phyloP scores from a whole-genome alignment of 1,140 invertebrate species.

The Pseudobourletiella spinata region DNA sequence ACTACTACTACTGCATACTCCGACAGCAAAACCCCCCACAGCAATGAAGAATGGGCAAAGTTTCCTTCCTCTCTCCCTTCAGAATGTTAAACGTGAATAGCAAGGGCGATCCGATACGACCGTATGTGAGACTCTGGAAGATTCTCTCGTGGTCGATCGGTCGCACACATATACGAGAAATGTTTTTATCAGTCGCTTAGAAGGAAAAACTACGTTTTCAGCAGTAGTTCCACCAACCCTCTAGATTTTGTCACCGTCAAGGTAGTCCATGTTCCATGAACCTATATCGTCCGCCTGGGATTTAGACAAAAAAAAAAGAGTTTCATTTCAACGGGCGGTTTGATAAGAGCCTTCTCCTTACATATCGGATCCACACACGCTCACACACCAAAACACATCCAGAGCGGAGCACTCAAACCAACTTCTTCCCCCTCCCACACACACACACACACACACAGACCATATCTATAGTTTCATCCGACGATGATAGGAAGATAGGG shows the following conservation, averaged over 20 bases:
- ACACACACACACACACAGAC: background rate
- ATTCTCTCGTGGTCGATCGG: too few relatives aligned
- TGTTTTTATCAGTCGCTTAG: background rate
- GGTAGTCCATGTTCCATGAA: background rate
- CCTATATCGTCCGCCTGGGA: constrained; percentile 2
- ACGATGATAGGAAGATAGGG: background rate
- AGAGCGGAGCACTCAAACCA: background rate
- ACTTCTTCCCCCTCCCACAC: background rate
- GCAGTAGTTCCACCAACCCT: background rate
- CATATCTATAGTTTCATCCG: background rate
- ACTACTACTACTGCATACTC: too few relatives aligned
- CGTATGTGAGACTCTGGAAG: background rate
- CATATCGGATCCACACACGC: background rate
- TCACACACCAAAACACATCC: background rate
- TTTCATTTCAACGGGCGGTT: constrained; percentile 4
- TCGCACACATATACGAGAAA: too few relatives aligned
- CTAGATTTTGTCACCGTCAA: background rate
- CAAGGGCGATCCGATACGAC: background rate
- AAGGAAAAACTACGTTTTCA: constrained; percentile 6
- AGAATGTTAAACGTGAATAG: background rate
- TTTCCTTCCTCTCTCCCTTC: background rate
- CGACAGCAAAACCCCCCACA: too few relatives aligned
- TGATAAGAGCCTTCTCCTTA: background rate
- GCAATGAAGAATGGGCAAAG: background rate
- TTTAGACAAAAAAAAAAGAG: constrained; percentile 5